phyloP scores from a whole-genome alignment of 1,140 invertebrate genomes.

The Drosophila azteca region DNA sequence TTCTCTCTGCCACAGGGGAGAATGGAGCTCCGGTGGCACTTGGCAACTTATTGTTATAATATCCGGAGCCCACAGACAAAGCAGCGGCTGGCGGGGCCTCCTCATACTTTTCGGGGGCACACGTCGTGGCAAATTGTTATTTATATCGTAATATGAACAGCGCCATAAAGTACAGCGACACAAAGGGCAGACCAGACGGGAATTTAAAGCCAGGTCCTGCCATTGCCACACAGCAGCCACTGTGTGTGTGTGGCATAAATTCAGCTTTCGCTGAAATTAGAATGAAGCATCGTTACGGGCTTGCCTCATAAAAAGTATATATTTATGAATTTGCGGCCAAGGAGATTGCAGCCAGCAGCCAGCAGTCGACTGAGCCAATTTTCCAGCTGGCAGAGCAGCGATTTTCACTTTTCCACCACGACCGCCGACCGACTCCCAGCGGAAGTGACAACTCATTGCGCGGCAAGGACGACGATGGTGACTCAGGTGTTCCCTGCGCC shows the following conservation, averaged over 20 bases:
- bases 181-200: constrained; percentile 49
- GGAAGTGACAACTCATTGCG: constrained; percentile 67
- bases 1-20: neutral
- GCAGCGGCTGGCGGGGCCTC: constrained; percentile 13
- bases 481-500: constrained; percentile 59
- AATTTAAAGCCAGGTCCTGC: constrained; percentile 61
- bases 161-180: constrained; percentile 61
- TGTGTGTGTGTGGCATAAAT: constrained; percentile 31
- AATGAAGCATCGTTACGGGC: constrained; percentile 61
- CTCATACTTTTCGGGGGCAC: constrained; percentile 69
- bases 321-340: constrained; percentile 61
- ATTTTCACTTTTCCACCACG: constrained; percentile 54
- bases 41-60: constrained; percentile 72
- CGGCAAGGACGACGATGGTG: constrained; percentile 12
- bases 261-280: constrained; percentile 56
- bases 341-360: constrained; percentile 33
- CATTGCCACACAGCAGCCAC: constrained; percentile 13
- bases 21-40: constrained; percentile 21
- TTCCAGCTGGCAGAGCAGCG: constrained; percentile 62
- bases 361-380: constrained; percentile 51
- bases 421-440: constrained; percentile 24
- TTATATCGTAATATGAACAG: constrained; percentile 74
- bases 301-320: constrained; percentile 51
- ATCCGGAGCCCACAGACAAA: constrained; percentile 68
- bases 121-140: constrained; percentile 75